Percentiles rank a stretch among this genome's conserved stretches.
Conservation (phyloP, 2,113 vertebrate species). For the Psilopogon haemacephalus region DNA sequence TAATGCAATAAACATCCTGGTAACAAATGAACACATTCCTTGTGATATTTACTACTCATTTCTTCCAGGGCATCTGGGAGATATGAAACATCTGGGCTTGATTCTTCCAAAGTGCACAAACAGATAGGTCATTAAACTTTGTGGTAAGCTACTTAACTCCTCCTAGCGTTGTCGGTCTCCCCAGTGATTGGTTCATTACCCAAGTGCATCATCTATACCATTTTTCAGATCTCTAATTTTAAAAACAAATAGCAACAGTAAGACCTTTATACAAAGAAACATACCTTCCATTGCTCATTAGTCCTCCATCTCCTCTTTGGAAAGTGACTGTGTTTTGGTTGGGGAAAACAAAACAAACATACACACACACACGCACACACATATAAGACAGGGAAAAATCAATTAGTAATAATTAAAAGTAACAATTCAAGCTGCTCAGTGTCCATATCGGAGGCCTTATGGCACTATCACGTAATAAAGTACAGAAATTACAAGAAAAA, state of each 20-base stretch:
- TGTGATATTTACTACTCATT: constrained; percentile 80
- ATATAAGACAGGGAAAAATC: constrained; percentile 54
- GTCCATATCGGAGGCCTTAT: background rate
- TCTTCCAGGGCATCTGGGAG: constrained; percentile 81
- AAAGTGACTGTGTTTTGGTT: constrained; percentile 86
- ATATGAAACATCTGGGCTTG: constrained; percentile 89
- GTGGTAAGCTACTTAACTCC: constrained; percentile 69
- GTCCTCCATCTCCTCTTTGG: constrained; percentile 96
- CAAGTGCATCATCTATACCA: background rate
- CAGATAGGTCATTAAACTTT: constrained; percentile 75
- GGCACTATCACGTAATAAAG: constrained; percentile 59
- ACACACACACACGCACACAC: constrained; percentile 27
- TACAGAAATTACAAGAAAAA: constrained; percentile 23
- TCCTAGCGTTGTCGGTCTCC: constrained; percentile 58
- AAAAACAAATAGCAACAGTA: constrained; percentile 21
- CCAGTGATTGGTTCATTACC: constrained; percentile 41
- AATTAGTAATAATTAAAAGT: constrained; percentile 70
- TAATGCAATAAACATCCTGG: constrained; percentile 93
- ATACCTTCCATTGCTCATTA: constrained; percentile 99
- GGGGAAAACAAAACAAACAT: constrained; percentile 28
- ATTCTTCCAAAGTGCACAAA: constrained; percentile 77
- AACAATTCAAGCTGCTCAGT: constrained; percentile 38
- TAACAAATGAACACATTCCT: constrained; percentile 91
- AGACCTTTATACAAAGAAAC: constrained; percentile 44
- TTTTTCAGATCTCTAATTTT: constrained; percentile 47